These are phyloP conservation scores for Conomelus anceps DNA, from an alignment of 2,888 invertebrate genomes.

Conservation along the genomic window DNA sequence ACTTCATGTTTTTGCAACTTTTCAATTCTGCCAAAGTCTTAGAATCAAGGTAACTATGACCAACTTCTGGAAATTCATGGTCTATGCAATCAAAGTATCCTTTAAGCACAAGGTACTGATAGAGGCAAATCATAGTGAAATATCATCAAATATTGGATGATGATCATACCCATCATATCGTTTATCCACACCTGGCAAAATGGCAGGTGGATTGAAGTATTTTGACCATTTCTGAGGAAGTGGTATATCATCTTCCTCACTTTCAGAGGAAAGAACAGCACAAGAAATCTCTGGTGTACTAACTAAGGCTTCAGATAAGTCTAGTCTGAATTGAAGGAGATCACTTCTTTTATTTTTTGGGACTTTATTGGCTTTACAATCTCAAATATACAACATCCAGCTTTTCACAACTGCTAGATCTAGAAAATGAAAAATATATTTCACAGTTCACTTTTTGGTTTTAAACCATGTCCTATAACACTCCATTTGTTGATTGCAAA, in stretches of 20 bases:
- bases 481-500: neutral
- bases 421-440: conserved; percentile 3
- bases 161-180: conserved; percentile 21
- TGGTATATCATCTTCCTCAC: neutral
- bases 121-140: conserved; percentile 14
- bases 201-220: conserved; percentile 3
- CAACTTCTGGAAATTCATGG: conserved; percentile 39
- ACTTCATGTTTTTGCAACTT: conserved; percentile 36
- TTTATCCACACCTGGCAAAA: neutral
- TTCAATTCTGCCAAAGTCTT: conserved; percentile 39
- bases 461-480: neutral
- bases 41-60: conserved; percentile 38
- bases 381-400: conserved; percentile 3
- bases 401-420: conserved; percentile 13
- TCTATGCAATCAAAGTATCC: conserved; percentile 36
- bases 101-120: conserved; percentile 31
- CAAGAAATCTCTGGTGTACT: neutral
- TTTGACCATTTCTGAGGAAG: neutral
- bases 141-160: conserved; percentile 10
- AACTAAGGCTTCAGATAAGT: neutral
- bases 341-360: neutral
- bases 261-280: too few relatives aligned
- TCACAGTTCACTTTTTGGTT: conserved; percentile 1
- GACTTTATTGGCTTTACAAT: neutral
- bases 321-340: conserved; percentile 4